phyloP scores from a whole-genome alignment of 2,797 vertebrate genomes.

The Mionectes olivaceus region DNA sequence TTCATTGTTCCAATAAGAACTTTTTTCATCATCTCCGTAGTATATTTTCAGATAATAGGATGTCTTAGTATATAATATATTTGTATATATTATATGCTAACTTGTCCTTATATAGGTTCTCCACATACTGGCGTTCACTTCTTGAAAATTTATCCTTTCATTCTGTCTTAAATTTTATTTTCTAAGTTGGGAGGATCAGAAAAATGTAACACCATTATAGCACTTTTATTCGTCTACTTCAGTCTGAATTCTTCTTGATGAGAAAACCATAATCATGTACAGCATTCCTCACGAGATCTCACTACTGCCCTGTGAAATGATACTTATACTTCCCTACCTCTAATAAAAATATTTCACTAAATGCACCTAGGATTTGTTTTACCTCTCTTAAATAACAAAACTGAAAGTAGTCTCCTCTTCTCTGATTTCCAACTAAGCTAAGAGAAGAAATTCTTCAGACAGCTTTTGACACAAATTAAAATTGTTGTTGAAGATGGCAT shows the following conservation, averaged over 20 bases:
- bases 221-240: background rate
- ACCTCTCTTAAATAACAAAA: background rate
- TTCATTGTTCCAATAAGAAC: background rate
- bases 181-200: background rate
- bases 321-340: background rate
- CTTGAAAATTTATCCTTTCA: background rate
- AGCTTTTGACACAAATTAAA: background rate
- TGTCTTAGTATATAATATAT: background rate
- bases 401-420: background rate
- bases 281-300: background rate
- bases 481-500: background rate
- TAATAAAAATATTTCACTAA: background rate
- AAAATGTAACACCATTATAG: background rate
- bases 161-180: background rate
- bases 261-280: background rate
- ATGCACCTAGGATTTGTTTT: background rate
- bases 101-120: background rate
- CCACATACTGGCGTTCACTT: background rate
- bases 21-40: background rate
- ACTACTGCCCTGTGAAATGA: background rate
- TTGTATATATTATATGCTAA: background rate
- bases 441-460: background rate
- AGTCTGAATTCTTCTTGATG: background rate
- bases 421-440: background rate
- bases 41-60: background rate